Evolutionary conservation across 2,888 invertebrate genomes (phyloP).

Genomic region (Emmelina monodactyla): DNA sequence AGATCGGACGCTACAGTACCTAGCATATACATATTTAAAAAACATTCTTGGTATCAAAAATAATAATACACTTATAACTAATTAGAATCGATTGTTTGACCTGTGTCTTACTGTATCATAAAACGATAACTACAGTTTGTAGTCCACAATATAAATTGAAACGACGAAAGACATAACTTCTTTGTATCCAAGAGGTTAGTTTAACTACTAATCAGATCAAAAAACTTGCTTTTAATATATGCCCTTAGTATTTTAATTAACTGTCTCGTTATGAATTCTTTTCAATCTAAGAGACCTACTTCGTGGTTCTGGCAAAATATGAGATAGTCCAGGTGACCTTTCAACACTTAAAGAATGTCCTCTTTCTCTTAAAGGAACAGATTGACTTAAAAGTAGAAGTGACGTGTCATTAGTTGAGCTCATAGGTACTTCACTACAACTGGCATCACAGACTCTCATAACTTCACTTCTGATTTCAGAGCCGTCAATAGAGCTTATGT

Average conservation of each 20-base stretch:
- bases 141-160: slow-evolving; percentile 1
- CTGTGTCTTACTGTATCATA: too few relatives aligned
- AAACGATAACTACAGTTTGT: too few relatives aligned
- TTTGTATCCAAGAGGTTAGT: too few relatives aligned
- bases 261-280: slow-evolving; percentile 16
- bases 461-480: slow-evolving; percentile 35
- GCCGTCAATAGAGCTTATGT: slow-evolving; percentile 29
- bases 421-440: slow-evolving; percentile 28
- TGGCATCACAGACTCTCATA: slow-evolving; percentile 24
- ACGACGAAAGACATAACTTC: too few relatives aligned
- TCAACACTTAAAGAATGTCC: slow-evolving; percentile 46
- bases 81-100: too few relatives aligned
- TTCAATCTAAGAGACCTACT: slow-evolving; percentile 54
- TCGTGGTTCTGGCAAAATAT: slow-evolving; percentile 33
- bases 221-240: background rate
- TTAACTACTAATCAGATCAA: too few relatives aligned
- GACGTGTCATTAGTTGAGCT: slow-evolving; percentile 27
- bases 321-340: slow-evolving; percentile 29
- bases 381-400: slow-evolving; percentile 20
- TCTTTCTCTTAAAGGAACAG: slow-evolving; percentile 31
- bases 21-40: too few relatives aligned
- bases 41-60: too few relatives aligned
- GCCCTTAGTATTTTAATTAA: background rate
- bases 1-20: too few relatives aligned
- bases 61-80: too few relatives aligned